phyloP scores from a whole-genome alignment of 2,797 vertebrate genomes.

The Alcedo quadribrachys region DNA sequence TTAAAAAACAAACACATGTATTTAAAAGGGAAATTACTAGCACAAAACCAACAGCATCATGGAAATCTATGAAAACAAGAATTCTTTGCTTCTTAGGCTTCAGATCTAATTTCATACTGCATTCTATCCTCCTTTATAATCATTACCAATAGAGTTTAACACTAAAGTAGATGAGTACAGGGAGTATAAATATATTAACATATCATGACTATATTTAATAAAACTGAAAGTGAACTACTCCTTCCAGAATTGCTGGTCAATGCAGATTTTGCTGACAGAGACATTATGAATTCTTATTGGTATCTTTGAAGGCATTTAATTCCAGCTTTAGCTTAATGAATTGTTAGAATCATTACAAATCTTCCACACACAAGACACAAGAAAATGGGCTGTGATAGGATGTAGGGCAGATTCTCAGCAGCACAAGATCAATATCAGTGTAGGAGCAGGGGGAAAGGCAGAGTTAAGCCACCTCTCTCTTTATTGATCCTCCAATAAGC shows the following conservation, averaged over 20 bases:
- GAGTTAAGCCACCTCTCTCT: neutral
- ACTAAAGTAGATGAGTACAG: neutral
- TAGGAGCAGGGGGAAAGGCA: neutral
- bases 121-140: neutral
- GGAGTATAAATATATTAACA: neutral
- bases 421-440: neutral
- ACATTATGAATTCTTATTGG: neutral
- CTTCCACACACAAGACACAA: neutral
- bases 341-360: neutral
- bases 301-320: neutral
- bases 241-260: neutral
- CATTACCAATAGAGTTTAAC: neutral
- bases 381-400: neutral
- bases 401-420: neutral
- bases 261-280: neutral
- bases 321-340: neutral
- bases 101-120: neutral
- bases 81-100: neutral
- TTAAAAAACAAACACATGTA: slow-evolving; percentile 68
- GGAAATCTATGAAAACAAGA: neutral
- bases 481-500: neutral
- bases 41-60: slow-evolving; percentile 42
- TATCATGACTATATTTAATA: neutral
- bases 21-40: slow-evolving; percentile 69
- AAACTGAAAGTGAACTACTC: neutral